Evolutionary conservation across 1,140 invertebrate genomes (phyloP).

Genomic region (Coptotermes formosanus): DNA sequence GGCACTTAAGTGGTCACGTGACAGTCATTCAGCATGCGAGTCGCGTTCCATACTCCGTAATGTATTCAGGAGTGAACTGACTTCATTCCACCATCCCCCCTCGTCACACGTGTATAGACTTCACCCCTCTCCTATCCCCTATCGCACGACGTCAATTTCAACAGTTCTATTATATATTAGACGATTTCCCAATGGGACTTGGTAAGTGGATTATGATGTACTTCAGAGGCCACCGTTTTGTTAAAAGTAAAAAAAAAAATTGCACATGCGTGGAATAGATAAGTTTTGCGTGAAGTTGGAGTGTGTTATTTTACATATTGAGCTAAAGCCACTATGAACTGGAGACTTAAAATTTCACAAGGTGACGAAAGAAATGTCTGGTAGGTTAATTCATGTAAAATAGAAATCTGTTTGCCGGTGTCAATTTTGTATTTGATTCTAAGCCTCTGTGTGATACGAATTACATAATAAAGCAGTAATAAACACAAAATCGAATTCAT

Average conservation of each 20-base stretch:
- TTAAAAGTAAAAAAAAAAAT: neutral
- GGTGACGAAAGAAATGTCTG: no score
- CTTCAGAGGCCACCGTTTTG: constrained; percentile 4
- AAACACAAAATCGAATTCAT: no score
- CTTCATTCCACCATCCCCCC: neutral
- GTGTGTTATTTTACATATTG: neutral
- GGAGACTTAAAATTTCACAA: no score
- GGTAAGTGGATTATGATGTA: constrained; percentile 13
- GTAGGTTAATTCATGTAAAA: no score
- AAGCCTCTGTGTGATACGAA: no score
- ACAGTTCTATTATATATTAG: constrained; percentile 14
- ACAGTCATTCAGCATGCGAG: neutral
- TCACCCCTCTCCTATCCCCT: neutral
- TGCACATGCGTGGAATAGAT: neutral
- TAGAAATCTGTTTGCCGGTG: no score
- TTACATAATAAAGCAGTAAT: no score
- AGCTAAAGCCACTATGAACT: neutral
- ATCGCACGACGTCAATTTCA: neutral
- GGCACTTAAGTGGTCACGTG: constrained; percentile 17
- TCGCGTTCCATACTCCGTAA: neutral
- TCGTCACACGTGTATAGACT: constrained; percentile 11
- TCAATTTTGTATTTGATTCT: no score
- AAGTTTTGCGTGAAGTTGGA: neutral
- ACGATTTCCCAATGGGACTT: constrained; percentile 15
- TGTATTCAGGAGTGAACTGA: constrained; percentile 5